A percentile compares a stretch with the other conserved stretches of the same genome.
Conservation (phyloP, 2,888 invertebrate genomes). For the Magallana nippona region DNA sequence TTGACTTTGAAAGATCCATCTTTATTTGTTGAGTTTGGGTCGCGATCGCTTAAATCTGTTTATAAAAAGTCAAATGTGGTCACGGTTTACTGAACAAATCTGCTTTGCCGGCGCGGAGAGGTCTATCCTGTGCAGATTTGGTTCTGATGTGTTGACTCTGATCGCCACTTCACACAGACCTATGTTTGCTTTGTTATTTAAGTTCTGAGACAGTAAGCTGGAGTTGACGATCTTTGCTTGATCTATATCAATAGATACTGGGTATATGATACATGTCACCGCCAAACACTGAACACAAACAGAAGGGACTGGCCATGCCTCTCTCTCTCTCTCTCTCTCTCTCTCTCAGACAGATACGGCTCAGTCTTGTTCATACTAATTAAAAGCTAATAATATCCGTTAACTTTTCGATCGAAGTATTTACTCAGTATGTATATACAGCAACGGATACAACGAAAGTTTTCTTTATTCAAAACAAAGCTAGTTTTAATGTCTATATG, state of each 20-base stretch:
- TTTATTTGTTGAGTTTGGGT: slow-evolving; percentile 12
- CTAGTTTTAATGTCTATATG: slow-evolving; percentile 28
- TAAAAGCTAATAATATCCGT: slow-evolving; percentile 5
- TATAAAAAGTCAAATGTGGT: slow-evolving; percentile 24
- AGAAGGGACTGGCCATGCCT: background rate
- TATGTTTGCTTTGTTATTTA: slow-evolving; percentile 47
- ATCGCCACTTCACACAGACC: slow-evolving; percentile 20
- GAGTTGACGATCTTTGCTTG: slow-evolving; percentile 22
- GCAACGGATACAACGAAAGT: slow-evolving; percentile 9
- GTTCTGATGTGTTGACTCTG: slow-evolving; percentile 33
- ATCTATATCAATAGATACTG: slow-evolving; percentile 33
- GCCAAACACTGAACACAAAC: slow-evolving; percentile 12
- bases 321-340: slow-evolving; percentile 15
- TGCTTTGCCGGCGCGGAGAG: background rate
- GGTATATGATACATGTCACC: slow-evolving; percentile 23
- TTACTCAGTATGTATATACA: background rate
- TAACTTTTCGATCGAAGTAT: background rate
- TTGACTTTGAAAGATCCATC: background rate
- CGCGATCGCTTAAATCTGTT: slow-evolving; percentile 20
- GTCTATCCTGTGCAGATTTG: slow-evolving; percentile 6
- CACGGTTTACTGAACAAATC: slow-evolving; percentile 4
- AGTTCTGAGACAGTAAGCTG: slow-evolving; percentile 46
- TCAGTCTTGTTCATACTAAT: background rate
- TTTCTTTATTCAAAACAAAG: slow-evolving; percentile 24
- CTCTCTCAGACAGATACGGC: background rate